Evolutionary conservation across 1,140 invertebrate genomes (phyloP).

Genomic region (Phenacoccus solenopsis): DNA sequence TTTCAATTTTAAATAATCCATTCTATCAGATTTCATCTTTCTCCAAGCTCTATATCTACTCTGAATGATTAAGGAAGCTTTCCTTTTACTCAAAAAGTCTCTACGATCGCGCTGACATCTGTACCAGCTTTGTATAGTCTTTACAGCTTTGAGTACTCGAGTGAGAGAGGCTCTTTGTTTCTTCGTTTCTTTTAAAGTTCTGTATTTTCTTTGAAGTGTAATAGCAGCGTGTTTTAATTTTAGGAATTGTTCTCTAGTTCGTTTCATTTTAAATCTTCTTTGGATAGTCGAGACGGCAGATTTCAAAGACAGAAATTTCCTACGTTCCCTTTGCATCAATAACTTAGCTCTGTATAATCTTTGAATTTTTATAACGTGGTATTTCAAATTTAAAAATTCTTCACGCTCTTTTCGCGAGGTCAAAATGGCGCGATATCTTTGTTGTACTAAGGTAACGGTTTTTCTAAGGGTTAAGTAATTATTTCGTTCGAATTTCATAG

Average conservation of each 20-base stretch:
- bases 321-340: constrained; percentile 29
- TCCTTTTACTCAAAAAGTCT: too few species aligned
- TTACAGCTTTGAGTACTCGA: too few species aligned
- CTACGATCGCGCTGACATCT: too few species aligned
- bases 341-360: constrained; percentile 35
- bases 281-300: constrained; percentile 43
- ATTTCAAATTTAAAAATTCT: constrained; percentile 26
- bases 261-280: constrained; percentile 34
- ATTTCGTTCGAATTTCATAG: constrained; percentile 26
- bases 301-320: constrained; percentile 28
- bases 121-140: too few species aligned
- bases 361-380: constrained; percentile 35
- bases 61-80: too few species aligned
- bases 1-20: too few species aligned
- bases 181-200: neutral
- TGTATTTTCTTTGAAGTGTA: neutral
- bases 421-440: constrained; percentile 33
- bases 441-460: constrained; percentile 36
- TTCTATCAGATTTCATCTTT: neutral
- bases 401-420: constrained; percentile 28
- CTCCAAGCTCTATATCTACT: neutral
- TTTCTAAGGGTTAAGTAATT: constrained; percentile 33
- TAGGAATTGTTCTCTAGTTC: constrained; percentile 26
- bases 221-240: constrained; percentile 23
- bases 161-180: too few species aligned